Percentiles rank a stretch among this genome's conserved stretches.
Evolutionary conservation across 2,888 invertebrate species (phyloP).

Genomic region (Drosophila prolongata): DNA sequence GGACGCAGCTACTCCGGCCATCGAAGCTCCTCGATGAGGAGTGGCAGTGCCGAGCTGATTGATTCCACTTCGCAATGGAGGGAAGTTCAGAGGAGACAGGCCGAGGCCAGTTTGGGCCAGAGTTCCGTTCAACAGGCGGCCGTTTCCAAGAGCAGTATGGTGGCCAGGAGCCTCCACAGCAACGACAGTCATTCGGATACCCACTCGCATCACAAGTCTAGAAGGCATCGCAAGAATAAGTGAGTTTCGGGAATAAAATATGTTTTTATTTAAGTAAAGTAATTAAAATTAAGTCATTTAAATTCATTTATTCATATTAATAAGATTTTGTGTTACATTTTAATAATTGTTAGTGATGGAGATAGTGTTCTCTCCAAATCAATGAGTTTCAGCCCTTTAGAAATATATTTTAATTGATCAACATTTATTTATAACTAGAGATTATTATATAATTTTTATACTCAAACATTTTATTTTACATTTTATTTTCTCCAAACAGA

Average conservation of each 20-base stretch:
- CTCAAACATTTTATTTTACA: background rate
- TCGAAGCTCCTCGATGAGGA: slow-evolving; percentile 83
- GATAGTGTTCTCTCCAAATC: too few species aligned
- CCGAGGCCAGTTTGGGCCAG: slow-evolving; percentile 85
- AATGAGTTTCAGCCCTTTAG: too few species aligned
- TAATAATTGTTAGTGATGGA: too few species aligned
- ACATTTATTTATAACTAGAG: too few species aligned
- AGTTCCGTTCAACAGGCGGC: slow-evolving; percentile 89
- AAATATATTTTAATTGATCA: too few species aligned
- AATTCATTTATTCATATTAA: too few species aligned
- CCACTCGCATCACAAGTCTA: slow-evolving; percentile 85
- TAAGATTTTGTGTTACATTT: too few species aligned
- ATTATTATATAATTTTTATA: too few species aligned
- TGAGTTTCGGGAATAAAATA: slow-evolving; percentile 60
- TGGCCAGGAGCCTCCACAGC: slow-evolving; percentile 83
- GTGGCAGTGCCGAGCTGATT: slow-evolving; percentile 88
- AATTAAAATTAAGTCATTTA: too few species aligned
- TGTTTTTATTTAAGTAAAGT: too few species aligned
- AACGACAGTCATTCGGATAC: slow-evolving; percentile 87
- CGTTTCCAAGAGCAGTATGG: slow-evolving; percentile 87
- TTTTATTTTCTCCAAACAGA: slow-evolving; percentile 70
- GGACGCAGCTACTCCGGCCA: slow-evolving; percentile 84
- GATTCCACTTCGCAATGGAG: slow-evolving; percentile 96
- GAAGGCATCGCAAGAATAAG: slow-evolving; percentile 87
- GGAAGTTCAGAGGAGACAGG: slow-evolving; percentile 92